Evolutionary conservation across 2,797 vertebrate genomes (phyloP), one percentile per base, ranked within the genome.

Genomic region (Enoplosus armatus): DNA sequence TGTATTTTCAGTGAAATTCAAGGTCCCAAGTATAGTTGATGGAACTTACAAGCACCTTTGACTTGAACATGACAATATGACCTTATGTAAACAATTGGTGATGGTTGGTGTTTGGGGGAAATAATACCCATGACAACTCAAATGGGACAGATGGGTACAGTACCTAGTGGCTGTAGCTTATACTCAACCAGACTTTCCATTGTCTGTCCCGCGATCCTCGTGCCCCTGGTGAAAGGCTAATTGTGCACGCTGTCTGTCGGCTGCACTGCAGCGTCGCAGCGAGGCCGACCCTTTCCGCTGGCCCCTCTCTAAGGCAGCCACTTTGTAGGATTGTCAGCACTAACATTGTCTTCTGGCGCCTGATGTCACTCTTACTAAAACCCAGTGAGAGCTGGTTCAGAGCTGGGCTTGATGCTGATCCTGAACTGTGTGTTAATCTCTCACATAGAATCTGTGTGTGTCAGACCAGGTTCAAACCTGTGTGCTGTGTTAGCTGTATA

Each of bases 321-420:
- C 83, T 82, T 79, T 86, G 79, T 80, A 72, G 81, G 78, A 75
- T 72, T 77, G 95, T 96, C 95, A 96, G 95, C 95, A 95, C 66
- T 94, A 91, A 86, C 94, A 95, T 96, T 96, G 95, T 96, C 92
- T 94, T 83, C 87, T 85, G 85, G 87, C 70, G 85, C 85, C 88
- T 90, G 92, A 92, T 88, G 85, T 94, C 94, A 93, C 89, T 88
- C 77, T 85, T 77, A 70, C 73, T 91, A 92, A 92, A 93, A 91
- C 87, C 92, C 91, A 75, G 88, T 63, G 82, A 73, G 84, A 75
- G 75, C 59, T 37, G 65, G 66, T 54, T 60, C 67, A 74, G 63
- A 48, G 76, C 66, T 75, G 71, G 84, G 74, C 72, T 67, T 67
- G 79, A 87, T 69, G 70, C 74, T 83, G 82, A 81, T 73, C 60